phyloP scores from a whole-genome alignment of 1,140 invertebrate species.

The Capitella teleta region DNA sequence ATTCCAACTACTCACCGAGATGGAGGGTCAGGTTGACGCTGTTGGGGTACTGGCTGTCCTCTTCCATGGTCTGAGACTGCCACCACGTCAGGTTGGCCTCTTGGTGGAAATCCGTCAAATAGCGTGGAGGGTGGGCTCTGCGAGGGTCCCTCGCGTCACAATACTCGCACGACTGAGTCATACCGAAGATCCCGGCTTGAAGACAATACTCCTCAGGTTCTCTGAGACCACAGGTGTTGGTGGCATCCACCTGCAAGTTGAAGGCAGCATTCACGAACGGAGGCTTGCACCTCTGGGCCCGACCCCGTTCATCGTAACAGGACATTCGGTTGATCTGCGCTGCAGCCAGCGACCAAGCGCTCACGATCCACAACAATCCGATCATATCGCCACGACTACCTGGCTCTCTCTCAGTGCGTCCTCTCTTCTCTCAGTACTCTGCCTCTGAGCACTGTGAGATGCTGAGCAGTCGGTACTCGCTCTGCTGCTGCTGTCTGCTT shows the following conservation, averaged over 20 bases:
- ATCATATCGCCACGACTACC: too few species aligned
- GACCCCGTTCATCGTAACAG: slow-evolving; percentile 45
- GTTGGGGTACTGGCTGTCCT: slow-evolving; percentile 34
- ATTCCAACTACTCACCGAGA: slow-evolving; percentile 64
- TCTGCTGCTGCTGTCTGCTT: too few species aligned
- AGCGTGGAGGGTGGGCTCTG: slow-evolving; percentile 59
- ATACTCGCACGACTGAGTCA: slow-evolving; percentile 18
- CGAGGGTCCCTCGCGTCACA: slow-evolving; percentile 3
- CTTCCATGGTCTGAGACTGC: slow-evolving; percentile 53
- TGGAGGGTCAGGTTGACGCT: slow-evolving; percentile 37
- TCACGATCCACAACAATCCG: too few species aligned
- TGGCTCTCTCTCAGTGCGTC: too few species aligned
- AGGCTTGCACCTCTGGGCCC: slow-evolving; percentile 75
- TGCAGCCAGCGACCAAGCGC: too few species aligned
- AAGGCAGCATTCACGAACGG: slow-evolving; percentile 98
- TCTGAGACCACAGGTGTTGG: slow-evolving; percentile 69
- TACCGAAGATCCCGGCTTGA: slow-evolving; percentile 20
- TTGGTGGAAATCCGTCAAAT: slow-evolving; percentile 91
- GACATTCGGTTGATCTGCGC: background rate
- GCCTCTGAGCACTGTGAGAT: too few species aligned
- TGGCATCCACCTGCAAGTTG: slow-evolving; percentile 70
- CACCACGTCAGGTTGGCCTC: slow-evolving; percentile 67
- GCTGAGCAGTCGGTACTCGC: too few species aligned
- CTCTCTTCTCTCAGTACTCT: too few species aligned
- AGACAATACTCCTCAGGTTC: slow-evolving; percentile 38